Evolutionary conservation across 2,797 vertebrate species (phyloP), one percentile per base, ranked within the genome.

Genomic region (Bradypodion pumilum): DNA sequence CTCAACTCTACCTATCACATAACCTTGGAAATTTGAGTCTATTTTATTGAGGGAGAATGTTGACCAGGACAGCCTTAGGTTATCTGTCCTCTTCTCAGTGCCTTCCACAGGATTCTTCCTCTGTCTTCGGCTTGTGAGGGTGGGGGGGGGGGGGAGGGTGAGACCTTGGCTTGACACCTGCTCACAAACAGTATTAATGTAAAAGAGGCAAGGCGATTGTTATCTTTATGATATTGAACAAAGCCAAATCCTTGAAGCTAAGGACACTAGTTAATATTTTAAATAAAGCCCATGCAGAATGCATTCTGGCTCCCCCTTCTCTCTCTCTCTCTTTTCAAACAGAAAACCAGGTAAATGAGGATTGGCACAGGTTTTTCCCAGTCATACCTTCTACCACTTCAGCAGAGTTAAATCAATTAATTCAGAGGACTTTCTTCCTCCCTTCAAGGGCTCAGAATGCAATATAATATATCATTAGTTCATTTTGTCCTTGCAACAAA

Each of bases 231-330:
- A 42, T 46, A 32, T 44, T 76, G 76, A 87, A 82, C 81, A 90
- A 92, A 90, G 88, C 86, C 87, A 90, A 88, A 92, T 88, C 86
- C 90, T 84, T n/a, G 73, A 85, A 62, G 56, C 69, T 80, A 86
- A 90, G 89, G 90, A 89, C 82, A 66, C 32, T 78, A 80, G 88
- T 85, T 89, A 91, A 84, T 89, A 88, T 80, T 90, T 90, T 84
- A 88, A 89, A 86, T 78, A 87, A 88, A 87, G 27, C 65, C 70
- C 27, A 60, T 52, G 65, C 66, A 78, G 81, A 27, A 78, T 72
- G 82, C 73, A 78, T 80, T 89, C 83, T 79, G 59, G 21, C 81
- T 87, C 5, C 81, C 87, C 5, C 0, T 0, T 70, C 70, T n/a
- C n/a, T n/a, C n/a, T n/a, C n/a, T n/a, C n/a, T 81, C 42, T 21